phyloP scores from a whole-genome alignment of 2,888 invertebrate species.

The Creontiades dilutus region DNA sequence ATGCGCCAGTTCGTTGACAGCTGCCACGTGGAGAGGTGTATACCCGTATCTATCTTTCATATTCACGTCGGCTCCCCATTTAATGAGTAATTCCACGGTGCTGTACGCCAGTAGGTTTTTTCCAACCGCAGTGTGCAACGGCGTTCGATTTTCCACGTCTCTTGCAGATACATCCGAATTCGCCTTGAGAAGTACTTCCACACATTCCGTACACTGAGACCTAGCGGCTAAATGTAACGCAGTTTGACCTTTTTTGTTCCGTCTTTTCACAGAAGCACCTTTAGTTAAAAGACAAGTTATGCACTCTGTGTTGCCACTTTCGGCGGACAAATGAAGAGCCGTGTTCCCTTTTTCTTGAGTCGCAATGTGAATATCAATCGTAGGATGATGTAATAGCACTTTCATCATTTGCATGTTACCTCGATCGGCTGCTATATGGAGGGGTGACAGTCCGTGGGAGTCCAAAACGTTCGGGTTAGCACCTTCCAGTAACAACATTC shows the following conservation, averaged over 20 bases:
- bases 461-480: slow-evolving; percentile 88
- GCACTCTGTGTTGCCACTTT: slow-evolving; percentile 91
- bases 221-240: slow-evolving; percentile 91
- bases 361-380: slow-evolving; percentile 84
- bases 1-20: slow-evolving; percentile 89
- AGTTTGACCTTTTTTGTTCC: slow-evolving; percentile 89
- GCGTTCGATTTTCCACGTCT: slow-evolving; percentile 89
- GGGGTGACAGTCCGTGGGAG: slow-evolving; percentile 84
- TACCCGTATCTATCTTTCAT: slow-evolving; percentile 92
- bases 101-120: slow-evolving; percentile 90
- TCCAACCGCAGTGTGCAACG: slow-evolving; percentile 91
- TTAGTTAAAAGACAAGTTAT: slow-evolving; percentile 86
- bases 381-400: slow-evolving; percentile 86
- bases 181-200: slow-evolving; percentile 87
- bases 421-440: slow-evolving; percentile 89
- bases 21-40: slow-evolving; percentile 91
- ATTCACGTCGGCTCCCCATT: slow-evolving; percentile 90
- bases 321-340: slow-evolving; percentile 91
- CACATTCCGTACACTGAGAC: slow-evolving; percentile 89
- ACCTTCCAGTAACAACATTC: slow-evolving; percentile 87
- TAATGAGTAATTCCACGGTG: slow-evolving; percentile 87
- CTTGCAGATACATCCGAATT: slow-evolving; percentile 88
- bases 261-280: slow-evolving; percentile 87
- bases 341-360: slow-evolving; percentile 88
- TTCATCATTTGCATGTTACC: slow-evolving; percentile 83